Percentiles rank a stretch among this genome's conserved stretches.
phyloP scores from a whole-genome alignment of 2,797 vertebrate species.

The Mus caroli region DNA sequence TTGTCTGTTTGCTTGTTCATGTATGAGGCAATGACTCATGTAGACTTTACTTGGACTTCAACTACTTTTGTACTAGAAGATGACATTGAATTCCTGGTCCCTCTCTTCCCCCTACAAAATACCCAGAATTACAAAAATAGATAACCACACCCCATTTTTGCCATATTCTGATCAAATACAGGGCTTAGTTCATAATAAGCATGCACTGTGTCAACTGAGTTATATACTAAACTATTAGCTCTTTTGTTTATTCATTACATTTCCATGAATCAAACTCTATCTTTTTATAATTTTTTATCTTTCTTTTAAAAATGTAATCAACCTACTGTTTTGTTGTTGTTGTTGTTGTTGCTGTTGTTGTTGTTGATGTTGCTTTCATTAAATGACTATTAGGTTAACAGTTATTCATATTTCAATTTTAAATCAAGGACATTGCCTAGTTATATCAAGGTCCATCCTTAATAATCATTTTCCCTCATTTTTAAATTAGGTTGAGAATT shows the following conservation, averaged over 20 bases:
- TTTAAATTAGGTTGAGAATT: neutral
- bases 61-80: neutral
- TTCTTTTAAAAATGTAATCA: neutral
- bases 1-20: neutral
- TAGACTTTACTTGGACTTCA: neutral
- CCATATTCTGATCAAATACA: neutral
- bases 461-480: neutral
- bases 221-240: neutral
- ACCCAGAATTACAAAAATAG: neutral
- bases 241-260: neutral
- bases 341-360: too few species aligned
- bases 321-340: neutral
- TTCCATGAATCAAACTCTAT: neutral
- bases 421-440: neutral
- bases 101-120: neutral
- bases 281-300: neutral
- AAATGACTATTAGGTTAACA: neutral
- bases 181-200: neutral
- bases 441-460: neutral
- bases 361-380: too few species aligned
- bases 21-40: neutral
- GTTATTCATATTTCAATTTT: neutral
- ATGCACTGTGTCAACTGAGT: neutral
- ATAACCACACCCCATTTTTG: neutral
- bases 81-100: neutral